These are phyloP conservation scores for Leucoraja erinaceus DNA, from an alignment of 2,113 vertebrate genomes.

Conservation along the genomic window DNA sequence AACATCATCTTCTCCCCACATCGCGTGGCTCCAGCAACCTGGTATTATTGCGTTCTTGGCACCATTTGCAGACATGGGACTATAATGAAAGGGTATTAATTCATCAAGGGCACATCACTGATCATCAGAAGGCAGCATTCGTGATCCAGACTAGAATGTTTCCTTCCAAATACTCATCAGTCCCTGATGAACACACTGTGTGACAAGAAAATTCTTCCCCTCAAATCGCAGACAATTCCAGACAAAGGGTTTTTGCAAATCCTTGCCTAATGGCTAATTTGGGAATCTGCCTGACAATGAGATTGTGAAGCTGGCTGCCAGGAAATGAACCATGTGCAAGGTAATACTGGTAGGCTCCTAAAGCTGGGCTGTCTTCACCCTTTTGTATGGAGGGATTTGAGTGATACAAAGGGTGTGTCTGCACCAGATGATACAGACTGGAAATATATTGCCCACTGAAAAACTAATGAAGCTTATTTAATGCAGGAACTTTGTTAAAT, in stretches of 20 bases:
- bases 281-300: slow-evolving; percentile 32
- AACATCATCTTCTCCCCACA: not conserved
- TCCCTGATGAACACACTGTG: slow-evolving; percentile 21
- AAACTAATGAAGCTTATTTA: slow-evolving; percentile 30
- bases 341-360: not conserved
- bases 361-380: slow-evolving; percentile 18
- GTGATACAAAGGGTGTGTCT: slow-evolving; percentile 1
- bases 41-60: not conserved
- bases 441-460: slow-evolving; percentile 29
- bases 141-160: slow-evolving; percentile 23
- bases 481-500: slow-evolving; percentile 4
- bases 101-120: slow-evolving; percentile 2
- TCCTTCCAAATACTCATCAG: slow-evolving; percentile 28
- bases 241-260: slow-evolving; percentile 10
- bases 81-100: slow-evolving; percentile 26
- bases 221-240: slow-evolving; percentile 3
- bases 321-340: slow-evolving; percentile 16
- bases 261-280: slow-evolving; percentile 28
- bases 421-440: slow-evolving; percentile 29
- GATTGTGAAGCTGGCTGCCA: slow-evolving; percentile 23
- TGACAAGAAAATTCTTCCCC: slow-evolving; percentile 33
- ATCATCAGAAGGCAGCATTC: slow-evolving; percentile 25
- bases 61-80: not conserved
- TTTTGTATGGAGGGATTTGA: slow-evolving; percentile 30
- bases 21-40: not conserved